Conservation (phyloP, 2,888 invertebrate genomes). For the Crematogaster levior region DNA sequence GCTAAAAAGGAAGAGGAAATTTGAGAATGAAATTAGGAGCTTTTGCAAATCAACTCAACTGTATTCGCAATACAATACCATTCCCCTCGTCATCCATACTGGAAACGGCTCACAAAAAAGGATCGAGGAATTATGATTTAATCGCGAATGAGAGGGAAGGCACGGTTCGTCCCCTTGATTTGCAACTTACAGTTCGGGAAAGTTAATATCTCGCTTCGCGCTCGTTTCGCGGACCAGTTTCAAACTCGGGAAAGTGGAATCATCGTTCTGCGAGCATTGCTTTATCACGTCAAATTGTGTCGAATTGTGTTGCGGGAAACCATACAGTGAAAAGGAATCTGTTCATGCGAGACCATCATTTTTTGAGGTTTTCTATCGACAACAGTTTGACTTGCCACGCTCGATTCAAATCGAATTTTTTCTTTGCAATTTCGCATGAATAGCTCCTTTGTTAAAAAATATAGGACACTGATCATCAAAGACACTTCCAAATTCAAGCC, state of each 20-base stretch:
- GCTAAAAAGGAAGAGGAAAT: constrained; percentile 29
- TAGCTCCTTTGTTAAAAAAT: background rate
- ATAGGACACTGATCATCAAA: background rate
- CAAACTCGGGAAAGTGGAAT: constrained; percentile 49
- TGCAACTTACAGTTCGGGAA: constrained; percentile 31
- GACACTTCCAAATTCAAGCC: background rate
- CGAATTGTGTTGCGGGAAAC: constrained; percentile 9
- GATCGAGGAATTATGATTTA: constrained; percentile 43
- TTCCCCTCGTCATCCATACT: constrained; percentile 14
- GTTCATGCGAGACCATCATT: background rate
- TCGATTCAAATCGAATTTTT: constrained; percentile 30
- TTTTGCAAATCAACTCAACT: constrained; percentile 43
- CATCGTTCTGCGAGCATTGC: constrained; percentile 29
- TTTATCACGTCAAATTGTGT: constrained; percentile 24
- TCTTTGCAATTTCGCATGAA: constrained; percentile 12
- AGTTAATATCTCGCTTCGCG: constrained; percentile 39
- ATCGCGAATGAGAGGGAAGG: constrained; percentile 10
- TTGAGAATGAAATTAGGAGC: constrained; percentile 39
- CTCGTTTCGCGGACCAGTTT: constrained; percentile 40
- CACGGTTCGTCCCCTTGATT: constrained; percentile 21
- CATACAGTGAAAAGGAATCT: constrained; percentile 21
- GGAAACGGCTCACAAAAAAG: constrained; percentile 43
- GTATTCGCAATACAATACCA: constrained; percentile 54
- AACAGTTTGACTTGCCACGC: constrained; percentile 12
- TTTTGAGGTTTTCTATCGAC: background rate